Conservation (phyloP, 2,113 vertebrate species). For the Festucalex cinctus region DNA sequence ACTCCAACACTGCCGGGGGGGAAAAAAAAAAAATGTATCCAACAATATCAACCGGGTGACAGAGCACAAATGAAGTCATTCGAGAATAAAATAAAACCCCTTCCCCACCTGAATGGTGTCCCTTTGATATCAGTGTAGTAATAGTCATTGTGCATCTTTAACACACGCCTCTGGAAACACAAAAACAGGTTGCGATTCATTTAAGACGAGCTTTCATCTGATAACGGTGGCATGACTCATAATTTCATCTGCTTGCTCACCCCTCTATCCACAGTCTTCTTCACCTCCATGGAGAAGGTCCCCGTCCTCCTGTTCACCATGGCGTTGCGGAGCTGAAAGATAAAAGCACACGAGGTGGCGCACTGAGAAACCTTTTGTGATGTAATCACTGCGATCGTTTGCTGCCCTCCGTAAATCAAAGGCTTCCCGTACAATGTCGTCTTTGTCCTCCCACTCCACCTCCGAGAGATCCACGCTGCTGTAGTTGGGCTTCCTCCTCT, state of each 20-base stretch:
- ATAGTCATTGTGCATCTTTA: conserved; percentile 99
- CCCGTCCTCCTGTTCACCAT: conserved; percentile 98
- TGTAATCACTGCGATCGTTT: not conserved
- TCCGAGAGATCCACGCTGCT: conserved; percentile 97
- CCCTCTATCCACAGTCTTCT: conserved; percentile 97
- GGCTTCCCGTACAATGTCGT: conserved; percentile 85
- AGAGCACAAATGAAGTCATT: not conserved
- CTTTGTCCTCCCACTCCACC: conserved; percentile 96
- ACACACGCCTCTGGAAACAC: conserved; percentile 84
- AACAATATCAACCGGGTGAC: too few relatives aligned
- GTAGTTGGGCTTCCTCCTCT: conserved; percentile 92
- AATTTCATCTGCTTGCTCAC: conserved; percentile 68
- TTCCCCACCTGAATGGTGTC: conserved; percentile 97
- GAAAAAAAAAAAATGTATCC: conserved; percentile 34
- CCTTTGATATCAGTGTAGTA: conserved; percentile 99
- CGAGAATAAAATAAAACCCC: conserved; percentile 21
- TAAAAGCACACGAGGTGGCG: conserved; percentile 18
- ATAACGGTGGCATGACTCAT: conserved; percentile 6
- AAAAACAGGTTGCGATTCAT: conserved; percentile 17
- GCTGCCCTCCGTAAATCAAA: not conserved
- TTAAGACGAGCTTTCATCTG: not conserved
- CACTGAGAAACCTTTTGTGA: not conserved
- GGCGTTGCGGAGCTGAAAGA: conserved; percentile 85
- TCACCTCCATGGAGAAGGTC: conserved; percentile 97
- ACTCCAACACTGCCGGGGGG: conserved; percentile 91